These are phyloP conservation scores for Paratilapia polleni DNA, from an alignment of 2,113 vertebrate genomes.

Conservation along the genomic window DNA sequence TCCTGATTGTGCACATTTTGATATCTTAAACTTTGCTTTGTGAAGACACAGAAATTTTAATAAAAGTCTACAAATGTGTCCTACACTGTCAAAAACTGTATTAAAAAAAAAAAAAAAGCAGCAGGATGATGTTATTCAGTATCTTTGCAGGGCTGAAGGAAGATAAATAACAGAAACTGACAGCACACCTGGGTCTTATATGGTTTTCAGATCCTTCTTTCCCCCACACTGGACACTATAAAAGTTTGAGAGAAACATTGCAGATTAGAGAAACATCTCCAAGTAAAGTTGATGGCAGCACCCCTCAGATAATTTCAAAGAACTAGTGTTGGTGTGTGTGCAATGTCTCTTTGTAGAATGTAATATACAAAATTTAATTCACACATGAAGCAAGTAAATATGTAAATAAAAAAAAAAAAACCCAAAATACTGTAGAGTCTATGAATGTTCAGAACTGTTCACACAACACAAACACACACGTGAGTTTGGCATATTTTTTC, in stretches of 20 bases:
- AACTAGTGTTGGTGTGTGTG: not conserved
- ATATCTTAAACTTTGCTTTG: not conserved
- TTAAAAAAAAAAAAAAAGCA: not conserved
- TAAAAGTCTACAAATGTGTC: not conserved
- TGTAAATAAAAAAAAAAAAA: not conserved
- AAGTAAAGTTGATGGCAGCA: not conserved
- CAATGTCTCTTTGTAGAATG: not conserved
- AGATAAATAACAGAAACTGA: not conserved
- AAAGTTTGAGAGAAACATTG: not conserved
- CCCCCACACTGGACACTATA: not conserved
- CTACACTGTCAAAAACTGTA: not conserved
- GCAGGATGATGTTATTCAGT: not conserved
- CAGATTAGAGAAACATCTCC: not conserved
- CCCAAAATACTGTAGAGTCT: not conserved
- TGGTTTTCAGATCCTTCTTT: not conserved
- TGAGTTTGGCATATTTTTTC: fast-evolving
- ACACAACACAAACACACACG: not conserved
- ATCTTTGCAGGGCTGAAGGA: not conserved
- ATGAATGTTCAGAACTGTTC: not conserved
- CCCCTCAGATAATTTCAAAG: not conserved
- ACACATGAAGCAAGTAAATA: not conserved
- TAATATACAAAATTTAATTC: not conserved
- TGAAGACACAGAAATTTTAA: not conserved
- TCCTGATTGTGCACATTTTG: not conserved
- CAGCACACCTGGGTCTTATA: not conserved